phyloP scores from a whole-genome alignment of 2,113 vertebrate species.

The Pionites leucogaster region DNA sequence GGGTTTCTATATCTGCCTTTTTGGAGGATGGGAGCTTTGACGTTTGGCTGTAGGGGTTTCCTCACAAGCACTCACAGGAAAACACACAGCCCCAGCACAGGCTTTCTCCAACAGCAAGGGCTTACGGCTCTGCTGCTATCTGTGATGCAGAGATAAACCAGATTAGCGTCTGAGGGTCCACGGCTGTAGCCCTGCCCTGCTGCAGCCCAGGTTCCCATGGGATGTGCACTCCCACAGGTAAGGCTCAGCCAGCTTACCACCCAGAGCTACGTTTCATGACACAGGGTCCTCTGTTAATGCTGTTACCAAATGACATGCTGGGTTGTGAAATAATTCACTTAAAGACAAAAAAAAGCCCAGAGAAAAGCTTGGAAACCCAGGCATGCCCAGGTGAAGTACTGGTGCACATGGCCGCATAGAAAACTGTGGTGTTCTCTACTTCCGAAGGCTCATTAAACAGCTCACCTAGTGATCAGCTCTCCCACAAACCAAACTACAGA shows the following conservation, averaged over 20 bases:
- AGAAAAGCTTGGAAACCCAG: not conserved
- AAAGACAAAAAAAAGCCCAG: not conserved
- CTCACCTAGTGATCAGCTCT: not conserved
- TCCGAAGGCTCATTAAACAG: not conserved
- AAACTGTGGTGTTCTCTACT: not conserved
- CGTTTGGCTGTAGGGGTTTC: not conserved
- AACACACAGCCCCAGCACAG: not conserved
- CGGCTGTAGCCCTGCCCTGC: not conserved
- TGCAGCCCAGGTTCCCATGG: not conserved
- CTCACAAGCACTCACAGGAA: not conserved
- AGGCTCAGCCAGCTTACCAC: not conserved
- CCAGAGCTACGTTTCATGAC: not conserved
- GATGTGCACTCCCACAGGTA: not conserved
- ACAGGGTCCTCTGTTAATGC: too few relatives aligned
- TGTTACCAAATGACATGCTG: not conserved
- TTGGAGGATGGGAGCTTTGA: not conserved
- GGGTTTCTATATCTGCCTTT: not conserved
- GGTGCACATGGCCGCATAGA: fast-evolving
- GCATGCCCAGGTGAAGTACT: too few relatives aligned
- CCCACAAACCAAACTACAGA: not conserved
- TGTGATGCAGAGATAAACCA: not conserved
- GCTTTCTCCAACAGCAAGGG: not conserved
- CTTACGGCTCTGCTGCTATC: not conserved
- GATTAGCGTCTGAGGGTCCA: not conserved
- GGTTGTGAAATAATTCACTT: not conserved